These are phyloP conservation scores for Lycocorax pyrrhopterus DNA, from an alignment of 2,113 vertebrate species.

Conservation along the genomic window DNA sequence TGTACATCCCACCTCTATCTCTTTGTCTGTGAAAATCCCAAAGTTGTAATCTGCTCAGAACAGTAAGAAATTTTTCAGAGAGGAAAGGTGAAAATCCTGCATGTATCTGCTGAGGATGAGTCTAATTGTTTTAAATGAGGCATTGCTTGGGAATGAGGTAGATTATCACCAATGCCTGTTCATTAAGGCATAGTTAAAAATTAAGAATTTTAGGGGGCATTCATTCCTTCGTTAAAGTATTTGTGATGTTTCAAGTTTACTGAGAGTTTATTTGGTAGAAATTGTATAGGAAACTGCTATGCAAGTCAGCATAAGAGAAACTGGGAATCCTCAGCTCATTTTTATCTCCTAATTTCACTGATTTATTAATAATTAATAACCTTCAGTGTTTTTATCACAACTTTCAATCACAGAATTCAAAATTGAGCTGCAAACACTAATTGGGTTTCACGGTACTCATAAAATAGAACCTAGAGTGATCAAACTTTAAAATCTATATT, in stretches of 20 bases:
- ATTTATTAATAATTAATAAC: neutral
- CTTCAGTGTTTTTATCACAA: neutral
- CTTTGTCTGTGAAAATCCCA: neutral
- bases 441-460: neutral
- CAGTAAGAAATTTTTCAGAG: neutral
- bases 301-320: neutral
- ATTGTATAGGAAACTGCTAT: neutral
- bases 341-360: neutral
- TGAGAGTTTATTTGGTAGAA: neutral
- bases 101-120: fast-evolving
- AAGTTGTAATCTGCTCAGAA: fast-evolving
- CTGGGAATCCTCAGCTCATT: neutral
- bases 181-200: neutral
- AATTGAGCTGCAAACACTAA: neutral
- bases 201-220: neutral
- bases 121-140: neutral
- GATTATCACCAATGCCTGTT: neutral
- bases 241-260: neutral
- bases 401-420: neutral
- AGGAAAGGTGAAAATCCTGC: neutral
- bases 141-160: neutral
- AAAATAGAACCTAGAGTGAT: neutral
- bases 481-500: neutral
- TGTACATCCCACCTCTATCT: neutral
- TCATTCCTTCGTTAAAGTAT: neutral